Evolutionary conservation across 1,140 invertebrate species (phyloP), one percentile per base, ranked within the genome.

Genomic region (Campoletis sonorensis): DNA sequence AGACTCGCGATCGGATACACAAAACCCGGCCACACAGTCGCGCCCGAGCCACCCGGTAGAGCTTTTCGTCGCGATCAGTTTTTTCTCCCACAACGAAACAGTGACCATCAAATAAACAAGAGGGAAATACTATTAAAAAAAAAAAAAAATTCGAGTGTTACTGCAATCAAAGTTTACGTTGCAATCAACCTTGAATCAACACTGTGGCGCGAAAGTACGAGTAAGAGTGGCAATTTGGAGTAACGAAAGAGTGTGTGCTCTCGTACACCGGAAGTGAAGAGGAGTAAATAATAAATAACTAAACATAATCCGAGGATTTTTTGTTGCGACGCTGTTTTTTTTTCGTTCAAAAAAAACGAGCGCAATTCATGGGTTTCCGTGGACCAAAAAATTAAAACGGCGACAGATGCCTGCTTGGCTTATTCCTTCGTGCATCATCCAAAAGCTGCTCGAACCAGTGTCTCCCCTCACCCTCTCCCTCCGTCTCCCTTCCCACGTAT

Each of bases 1-100:
- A 81, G 87, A 84, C 71, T 85, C 87, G 85, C 85, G 83, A 76
- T 85, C 78, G 77, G 81, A 72, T 75, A 49, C 75, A 27, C 79
- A 83, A 30, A 64, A 61, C 78, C 81, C 82, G 75, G 76, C 79
- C 76, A 77, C 72, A 73, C 79, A 76, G 64, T 83, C 80, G 72
- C 83, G 79, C 80, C 80, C 84, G 84, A 85, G 79, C 82, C 83
- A 79, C 81, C 77, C 58, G 81, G 21, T 30, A 70, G 40, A 45
- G 40, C 40, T 45, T 26, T 54, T 75, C 45, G 49, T 75, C 72
- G 72, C 45, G 72, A 45, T n/a, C 64, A 23, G 21, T 54, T 21
- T 77, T 84, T 70, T 79, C 49, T 71, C 68, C 45, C 27, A 13
- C 54, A 71, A 64, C 61, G 61, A 26, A 54, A 54, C 15, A 21